phyloP scores from a whole-genome alignment of 2,888 invertebrate species.

The Drosophila anomalata region DNA sequence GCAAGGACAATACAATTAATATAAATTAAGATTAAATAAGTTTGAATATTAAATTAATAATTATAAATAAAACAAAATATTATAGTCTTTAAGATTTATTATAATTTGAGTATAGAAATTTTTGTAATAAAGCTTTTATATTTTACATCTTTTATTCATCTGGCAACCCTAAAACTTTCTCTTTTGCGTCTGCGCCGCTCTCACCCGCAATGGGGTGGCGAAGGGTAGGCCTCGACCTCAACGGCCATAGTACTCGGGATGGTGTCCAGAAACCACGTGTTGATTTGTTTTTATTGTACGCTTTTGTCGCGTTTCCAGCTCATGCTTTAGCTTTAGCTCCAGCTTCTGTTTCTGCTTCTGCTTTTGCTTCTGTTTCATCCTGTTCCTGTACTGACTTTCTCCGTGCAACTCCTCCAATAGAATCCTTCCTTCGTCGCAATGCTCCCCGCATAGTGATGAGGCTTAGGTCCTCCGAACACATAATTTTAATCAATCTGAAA shows the following conservation, averaged over 20 bases:
- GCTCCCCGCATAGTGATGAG: slow-evolving; percentile 49
- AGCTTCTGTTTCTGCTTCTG: slow-evolving; percentile 45
- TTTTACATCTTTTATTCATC: not conserved
- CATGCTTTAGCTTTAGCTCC: slow-evolving; percentile 43
- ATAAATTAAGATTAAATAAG: no score
- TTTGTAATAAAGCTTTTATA: no score
- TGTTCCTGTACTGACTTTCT: slow-evolving; percentile 47
- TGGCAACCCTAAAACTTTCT: not conserved
- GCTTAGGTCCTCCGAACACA: not conserved
- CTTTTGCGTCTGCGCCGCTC: slow-evolving; percentile 28
- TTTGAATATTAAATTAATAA: not conserved
- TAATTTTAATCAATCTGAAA: slow-evolving; percentile 1
- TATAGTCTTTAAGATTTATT: not conserved
- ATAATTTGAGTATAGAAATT: no score
- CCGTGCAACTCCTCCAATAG: slow-evolving; percentile 54
- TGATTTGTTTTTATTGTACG: slow-evolving; percentile 83
- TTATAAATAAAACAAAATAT: not conserved
- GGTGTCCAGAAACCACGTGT: slow-evolving; percentile 82
- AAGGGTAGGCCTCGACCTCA: slow-evolving; percentile 27
- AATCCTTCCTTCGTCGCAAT: slow-evolving; percentile 62
- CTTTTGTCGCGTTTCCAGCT: slow-evolving; percentile 56
- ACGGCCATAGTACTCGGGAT: slow-evolving; percentile 25
- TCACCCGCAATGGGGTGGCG: not conserved
- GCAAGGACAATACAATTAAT: not conserved
- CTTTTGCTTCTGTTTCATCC: not conserved